These are phyloP conservation scores for Pterophyllum scalare DNA, from an alignment of 2,113 vertebrate species.

Conservation along the genomic window DNA sequence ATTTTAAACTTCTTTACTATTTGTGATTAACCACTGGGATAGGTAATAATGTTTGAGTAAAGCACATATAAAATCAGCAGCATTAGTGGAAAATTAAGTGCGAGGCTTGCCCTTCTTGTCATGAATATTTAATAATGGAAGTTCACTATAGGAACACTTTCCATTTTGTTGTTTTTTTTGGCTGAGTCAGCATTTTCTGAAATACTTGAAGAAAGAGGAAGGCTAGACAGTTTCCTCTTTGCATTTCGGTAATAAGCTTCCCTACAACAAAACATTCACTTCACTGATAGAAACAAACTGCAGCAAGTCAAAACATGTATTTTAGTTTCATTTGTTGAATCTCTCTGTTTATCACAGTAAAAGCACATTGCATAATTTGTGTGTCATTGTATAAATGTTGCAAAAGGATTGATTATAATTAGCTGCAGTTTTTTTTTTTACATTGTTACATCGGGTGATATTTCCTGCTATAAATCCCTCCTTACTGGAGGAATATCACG, in stretches of 20 bases:
- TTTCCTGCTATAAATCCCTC: neutral
- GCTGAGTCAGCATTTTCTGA: neutral
- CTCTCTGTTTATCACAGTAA: neutral
- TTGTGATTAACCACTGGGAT: accelerated
- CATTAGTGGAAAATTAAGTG: neutral
- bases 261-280: neutral
- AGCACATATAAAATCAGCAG: neutral
- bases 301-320: accelerated
- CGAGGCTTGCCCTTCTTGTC: neutral
- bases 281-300: neutral
- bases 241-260: neutral
- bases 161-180: neutral
- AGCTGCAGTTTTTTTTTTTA: neutral
- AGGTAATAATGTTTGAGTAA: neutral
- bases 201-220: neutral
- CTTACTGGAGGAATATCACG: neutral
- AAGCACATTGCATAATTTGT: neutral
- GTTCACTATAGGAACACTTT: neutral
- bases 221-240: neutral
- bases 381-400: neutral
- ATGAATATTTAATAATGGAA: neutral
- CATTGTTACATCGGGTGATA: neutral
- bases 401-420: neutral
- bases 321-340: neutral
- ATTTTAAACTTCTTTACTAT: neutral